phyloP scores from a whole-genome alignment of 1,140 invertebrate species.

The Pseudomyrmex cubaensis region DNA sequence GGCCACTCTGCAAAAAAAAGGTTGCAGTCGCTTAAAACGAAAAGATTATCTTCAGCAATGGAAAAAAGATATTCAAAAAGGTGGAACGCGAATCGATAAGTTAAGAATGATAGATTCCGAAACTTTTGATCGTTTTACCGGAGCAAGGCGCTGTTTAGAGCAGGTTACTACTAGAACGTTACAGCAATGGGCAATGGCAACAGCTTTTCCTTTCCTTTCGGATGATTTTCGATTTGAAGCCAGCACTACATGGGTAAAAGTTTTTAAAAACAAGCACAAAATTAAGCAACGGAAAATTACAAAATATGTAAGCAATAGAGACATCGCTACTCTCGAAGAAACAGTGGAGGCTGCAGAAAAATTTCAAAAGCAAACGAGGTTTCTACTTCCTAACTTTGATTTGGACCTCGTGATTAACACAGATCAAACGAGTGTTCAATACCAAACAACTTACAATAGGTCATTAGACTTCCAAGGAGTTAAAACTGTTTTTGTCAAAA shows the following conservation, averaged over 20 bases:
- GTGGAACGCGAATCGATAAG: neutral
- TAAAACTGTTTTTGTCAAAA: constrained; percentile 39
- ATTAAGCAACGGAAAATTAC: constrained; percentile 26
- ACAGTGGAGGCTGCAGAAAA: constrained; percentile 28
- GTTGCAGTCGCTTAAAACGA: neutral
- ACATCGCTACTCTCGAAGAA: constrained; percentile 12
- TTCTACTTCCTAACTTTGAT: constrained; percentile 38
- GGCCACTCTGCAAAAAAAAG: neutral
- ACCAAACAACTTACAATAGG: constrained; percentile 28
- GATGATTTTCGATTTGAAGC: constrained; percentile 5
- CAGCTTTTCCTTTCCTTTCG: neutral
- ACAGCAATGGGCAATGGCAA: neutral
- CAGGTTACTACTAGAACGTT: neutral
- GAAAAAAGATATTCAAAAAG: neutral
- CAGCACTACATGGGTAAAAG: neutral
- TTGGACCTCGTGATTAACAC: constrained; percentile 53
- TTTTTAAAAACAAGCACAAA: constrained; percentile 19
- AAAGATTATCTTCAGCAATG: neutral
- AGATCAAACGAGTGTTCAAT: constrained; percentile 61
- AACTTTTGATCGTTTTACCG: neutral
- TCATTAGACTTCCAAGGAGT: constrained; percentile 42
- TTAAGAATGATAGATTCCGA: neutral
- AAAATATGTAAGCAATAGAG: constrained; percentile 12
- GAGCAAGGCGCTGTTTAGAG: neutral
- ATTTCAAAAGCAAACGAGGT: constrained; percentile 41